phyloP scores from a whole-genome alignment of 2,888 invertebrate species.

The Himalopsyche kuldschensis region DNA sequence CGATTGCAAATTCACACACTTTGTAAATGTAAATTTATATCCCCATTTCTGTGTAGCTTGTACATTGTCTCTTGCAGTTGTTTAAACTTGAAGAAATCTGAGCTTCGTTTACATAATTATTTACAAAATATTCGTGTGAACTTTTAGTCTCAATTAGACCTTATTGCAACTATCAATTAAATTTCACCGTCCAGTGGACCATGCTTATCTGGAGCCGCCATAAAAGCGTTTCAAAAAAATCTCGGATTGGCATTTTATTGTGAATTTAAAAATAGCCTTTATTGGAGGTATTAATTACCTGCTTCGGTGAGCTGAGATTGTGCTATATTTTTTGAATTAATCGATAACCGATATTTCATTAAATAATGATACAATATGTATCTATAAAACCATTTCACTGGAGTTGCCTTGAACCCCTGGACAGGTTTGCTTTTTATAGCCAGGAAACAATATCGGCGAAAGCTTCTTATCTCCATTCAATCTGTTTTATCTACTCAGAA shows the following conservation, averaged over 20 bases:
- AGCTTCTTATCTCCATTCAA: not conserved
- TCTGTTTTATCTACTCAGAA: not conserved
- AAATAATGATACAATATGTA: not conserved
- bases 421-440: not conserved
- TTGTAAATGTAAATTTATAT: no score
- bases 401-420: not conserved
- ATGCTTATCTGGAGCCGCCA: not conserved
- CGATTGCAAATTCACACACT: no score
- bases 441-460: not conserved
- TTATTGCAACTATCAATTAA: not conserved
- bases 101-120: no score
- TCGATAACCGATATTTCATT: not conserved
- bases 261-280: not conserved
- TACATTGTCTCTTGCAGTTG: no score
- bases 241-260: not conserved
- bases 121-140: no score
- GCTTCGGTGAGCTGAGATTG: not conserved
- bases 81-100: no score
- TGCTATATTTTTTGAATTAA: not conserved
- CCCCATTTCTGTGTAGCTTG: no score
- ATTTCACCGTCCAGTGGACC: not conserved
- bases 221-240: not conserved
- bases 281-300: not conserved
- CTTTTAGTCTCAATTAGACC: not conserved
- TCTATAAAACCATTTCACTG: not conserved